Evolutionary conservation across 1,140 invertebrate species (phyloP).

Genomic region (Cylas formicarius): DNA sequence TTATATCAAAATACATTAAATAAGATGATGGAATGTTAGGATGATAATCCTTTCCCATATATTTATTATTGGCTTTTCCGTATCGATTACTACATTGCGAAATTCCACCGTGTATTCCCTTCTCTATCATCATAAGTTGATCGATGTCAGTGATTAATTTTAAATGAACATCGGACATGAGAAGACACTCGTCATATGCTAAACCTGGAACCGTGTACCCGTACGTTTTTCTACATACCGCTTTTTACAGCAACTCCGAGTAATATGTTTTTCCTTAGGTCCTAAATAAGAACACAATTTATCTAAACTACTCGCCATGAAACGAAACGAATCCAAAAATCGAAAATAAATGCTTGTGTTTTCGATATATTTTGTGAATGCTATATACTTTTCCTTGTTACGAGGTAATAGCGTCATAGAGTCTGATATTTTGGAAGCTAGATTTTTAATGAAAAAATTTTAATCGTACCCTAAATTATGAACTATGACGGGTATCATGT

Average conservation of each 20-base stretch:
- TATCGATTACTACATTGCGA: constrained; percentile 33
- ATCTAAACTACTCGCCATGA: too few species aligned
- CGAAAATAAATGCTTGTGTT: too few species aligned
- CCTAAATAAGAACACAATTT: constrained; percentile 17
- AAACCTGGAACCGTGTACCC: constrained; percentile 37
- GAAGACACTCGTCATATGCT: constrained; percentile 12
- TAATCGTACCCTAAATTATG: constrained; percentile 21
- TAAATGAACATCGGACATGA: constrained; percentile 24
- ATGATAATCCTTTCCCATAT: constrained; percentile 41
- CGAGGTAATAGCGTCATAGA: constrained; percentile 14
- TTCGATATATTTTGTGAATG: constrained; percentile 17
- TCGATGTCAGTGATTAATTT: constrained; percentile 37
- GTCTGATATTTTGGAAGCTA: constrained; percentile 12
- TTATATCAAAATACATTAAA: constrained; percentile 46
- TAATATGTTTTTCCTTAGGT: constrained; percentile 1
- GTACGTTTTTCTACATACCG: constrained; percentile 27
- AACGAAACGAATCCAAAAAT: constrained; percentile 22
- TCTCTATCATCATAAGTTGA: constrained; percentile 35
- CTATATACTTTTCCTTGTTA: constrained; percentile 21
- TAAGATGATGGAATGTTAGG: constrained; percentile 31
- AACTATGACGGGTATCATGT: constrained; percentile 21
- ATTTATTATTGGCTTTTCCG: constrained; percentile 39
- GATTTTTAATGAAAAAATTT: constrained; percentile 15
- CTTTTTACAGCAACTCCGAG: constrained; percentile 10
- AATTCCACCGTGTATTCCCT: constrained; percentile 32